Evolutionary conservation across 2,888 invertebrate species (phyloP).

Genomic region (Isoperla grammatica): DNA sequence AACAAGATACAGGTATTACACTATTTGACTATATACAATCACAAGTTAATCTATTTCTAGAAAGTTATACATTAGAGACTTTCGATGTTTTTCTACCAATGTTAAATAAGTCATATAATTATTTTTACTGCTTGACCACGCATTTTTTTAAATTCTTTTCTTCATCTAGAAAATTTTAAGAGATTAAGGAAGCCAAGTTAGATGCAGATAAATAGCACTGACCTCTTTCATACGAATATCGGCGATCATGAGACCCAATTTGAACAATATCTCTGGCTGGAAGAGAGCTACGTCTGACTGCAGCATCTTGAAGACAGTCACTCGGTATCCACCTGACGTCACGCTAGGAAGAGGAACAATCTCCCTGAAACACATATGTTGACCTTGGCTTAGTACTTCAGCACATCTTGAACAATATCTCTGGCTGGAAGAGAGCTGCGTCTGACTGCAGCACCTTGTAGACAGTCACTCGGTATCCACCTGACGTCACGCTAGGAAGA

Average conservation of each 20-base stretch:
- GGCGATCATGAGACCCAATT: constrained; percentile 7
- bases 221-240: constrained; percentile 10
- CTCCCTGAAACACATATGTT: constrained; percentile 10
- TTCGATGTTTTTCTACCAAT: too few species aligned
- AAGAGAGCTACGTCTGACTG: background rate
- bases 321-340: constrained; percentile 8
- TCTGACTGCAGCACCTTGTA: constrained; percentile 1
- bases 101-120: too few species aligned
- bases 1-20: too few species aligned
- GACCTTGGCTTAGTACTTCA: too few species aligned
- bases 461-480: constrained; percentile 9
- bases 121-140: too few species aligned
- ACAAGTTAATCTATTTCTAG: too few species aligned
- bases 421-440: background rate
- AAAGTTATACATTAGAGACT: too few species aligned
- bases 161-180: too few species aligned
- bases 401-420: constrained; percentile 9
- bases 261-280: constrained; percentile 12
- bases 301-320: constrained; percentile 1
- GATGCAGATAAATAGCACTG: too few species aligned
- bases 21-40: too few species aligned
- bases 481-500: background rate
- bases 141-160: too few species aligned
- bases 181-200: too few species aligned
- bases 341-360: constrained; percentile 7